Evolutionary conservation across 1,140 invertebrate genomes (phyloP).

Genomic region (Drosophila aff.): DNA sequence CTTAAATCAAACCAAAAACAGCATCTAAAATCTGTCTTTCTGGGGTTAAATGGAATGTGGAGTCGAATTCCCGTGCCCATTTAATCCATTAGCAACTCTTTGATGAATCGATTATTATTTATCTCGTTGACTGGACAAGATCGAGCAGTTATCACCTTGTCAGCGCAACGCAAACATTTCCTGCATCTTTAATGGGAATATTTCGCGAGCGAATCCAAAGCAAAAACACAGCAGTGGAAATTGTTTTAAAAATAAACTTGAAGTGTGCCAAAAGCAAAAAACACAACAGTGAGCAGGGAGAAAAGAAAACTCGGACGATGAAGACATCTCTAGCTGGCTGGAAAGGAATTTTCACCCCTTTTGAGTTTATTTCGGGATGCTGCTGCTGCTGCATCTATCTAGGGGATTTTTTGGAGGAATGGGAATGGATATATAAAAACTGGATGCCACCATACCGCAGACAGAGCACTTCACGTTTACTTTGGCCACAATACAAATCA

Average conservation of each 20-base stretch:
- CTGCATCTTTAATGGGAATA: conserved; percentile 38
- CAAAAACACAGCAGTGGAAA: conserved; percentile 23
- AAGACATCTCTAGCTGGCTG: conserved; percentile 44
- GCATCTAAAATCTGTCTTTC: not conserved
- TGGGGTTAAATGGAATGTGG: conserved; percentile 17
- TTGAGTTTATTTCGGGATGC: conserved; percentile 39
- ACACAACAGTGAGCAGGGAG: conserved; percentile 1
- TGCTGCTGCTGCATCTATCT: conserved; percentile 34
- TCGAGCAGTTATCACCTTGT: conserved; percentile 53
- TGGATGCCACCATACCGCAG: conserved; percentile 17
- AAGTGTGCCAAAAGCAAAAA: conserved; percentile 66
- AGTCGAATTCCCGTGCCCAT: conserved; percentile 13
- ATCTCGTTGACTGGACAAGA: conserved; percentile 32
- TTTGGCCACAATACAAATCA: conserved; percentile 64
- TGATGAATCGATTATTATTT: conserved; percentile 51
- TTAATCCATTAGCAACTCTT: conserved; percentile 47
- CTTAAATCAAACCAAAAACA: no score
- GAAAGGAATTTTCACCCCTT: conserved; percentile 53
- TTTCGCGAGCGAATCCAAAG: conserved; percentile 22
- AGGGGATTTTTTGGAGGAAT: conserved; percentile 31
- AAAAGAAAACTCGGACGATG: conserved; percentile 36
- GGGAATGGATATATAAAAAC: conserved; percentile 15
- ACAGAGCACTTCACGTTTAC: conserved; percentile 44
- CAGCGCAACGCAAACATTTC: conserved; percentile 29
- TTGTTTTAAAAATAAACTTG: conserved; percentile 73